Evolutionary conservation across 2,113 vertebrate genomes (phyloP).

Genomic region (Nycticorax nycticorax): DNA sequence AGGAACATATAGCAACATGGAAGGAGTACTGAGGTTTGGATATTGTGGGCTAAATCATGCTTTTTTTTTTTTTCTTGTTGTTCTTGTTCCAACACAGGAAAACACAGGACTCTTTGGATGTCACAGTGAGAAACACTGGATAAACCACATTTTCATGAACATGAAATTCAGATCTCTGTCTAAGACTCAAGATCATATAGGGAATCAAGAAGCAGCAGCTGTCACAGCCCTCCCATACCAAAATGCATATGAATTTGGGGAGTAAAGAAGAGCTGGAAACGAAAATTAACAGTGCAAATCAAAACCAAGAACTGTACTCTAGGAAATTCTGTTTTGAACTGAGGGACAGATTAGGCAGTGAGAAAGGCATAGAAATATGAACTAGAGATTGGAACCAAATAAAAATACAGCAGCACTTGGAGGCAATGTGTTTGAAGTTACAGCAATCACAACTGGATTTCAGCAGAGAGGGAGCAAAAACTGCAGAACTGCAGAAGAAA

Average conservation of each 20-base stretch:
- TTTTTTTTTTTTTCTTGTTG: neutral
- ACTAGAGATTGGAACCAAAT: neutral
- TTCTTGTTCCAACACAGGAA: neutral
- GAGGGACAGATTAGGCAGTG: neutral
- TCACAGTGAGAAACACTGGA: neutral
- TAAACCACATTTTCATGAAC: neutral
- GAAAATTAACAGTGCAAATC: neutral
- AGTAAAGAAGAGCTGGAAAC: neutral
- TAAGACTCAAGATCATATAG: neutral
- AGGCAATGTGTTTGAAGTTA: neutral
- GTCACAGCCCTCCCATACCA: neutral
- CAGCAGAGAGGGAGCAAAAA: neutral
- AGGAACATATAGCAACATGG: neutral
- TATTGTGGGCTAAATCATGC: neutral
- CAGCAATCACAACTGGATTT: neutral
- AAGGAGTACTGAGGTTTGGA: neutral
- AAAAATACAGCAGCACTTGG: neutral
- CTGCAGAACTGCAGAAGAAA: neutral
- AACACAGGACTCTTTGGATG: neutral
- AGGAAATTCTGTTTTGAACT: conserved; percentile 6
- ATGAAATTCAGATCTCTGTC: neutral
- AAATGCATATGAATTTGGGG: neutral
- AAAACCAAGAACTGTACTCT: neutral
- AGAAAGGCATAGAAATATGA: neutral
- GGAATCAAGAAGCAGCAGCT: neutral